Conservation (phyloP, 2,113 vertebrate genomes). For the Sinosuthora webbiana region DNA sequence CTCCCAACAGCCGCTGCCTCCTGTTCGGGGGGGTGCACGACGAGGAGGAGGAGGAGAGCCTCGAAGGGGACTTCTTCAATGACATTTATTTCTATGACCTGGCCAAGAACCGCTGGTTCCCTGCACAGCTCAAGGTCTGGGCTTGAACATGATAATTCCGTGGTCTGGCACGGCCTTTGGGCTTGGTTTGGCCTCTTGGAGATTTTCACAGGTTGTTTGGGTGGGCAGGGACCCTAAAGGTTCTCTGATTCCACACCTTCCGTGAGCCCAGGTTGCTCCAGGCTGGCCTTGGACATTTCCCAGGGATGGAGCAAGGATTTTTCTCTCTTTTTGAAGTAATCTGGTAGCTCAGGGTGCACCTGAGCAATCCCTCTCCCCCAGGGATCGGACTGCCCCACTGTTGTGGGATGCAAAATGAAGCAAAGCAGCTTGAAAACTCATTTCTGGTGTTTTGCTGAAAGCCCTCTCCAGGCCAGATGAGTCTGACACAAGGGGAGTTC, state of each 20-base stretch:
- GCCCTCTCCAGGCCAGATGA: not conserved
- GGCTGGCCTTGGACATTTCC: not conserved
- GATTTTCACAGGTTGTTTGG: not conserved
- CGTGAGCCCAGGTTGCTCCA: not conserved
- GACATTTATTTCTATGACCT: slow-evolving; percentile 88
- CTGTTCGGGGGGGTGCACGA: slow-evolving; percentile 94
- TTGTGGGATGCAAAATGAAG: not conserved
- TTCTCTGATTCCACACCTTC: not conserved
- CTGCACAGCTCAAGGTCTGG: slow-evolving; percentile 81
- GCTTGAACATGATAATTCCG: rapidly evolving
- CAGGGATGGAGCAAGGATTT: not conserved
- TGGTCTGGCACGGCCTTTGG: not conserved
- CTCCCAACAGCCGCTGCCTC: slow-evolving; percentile 79
- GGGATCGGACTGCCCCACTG: not conserved
- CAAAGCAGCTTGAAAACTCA: not conserved
- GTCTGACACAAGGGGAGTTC: not conserved
- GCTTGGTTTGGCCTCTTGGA: not conserved
- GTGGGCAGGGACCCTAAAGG: not conserved
- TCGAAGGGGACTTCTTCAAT: slow-evolving; percentile 91
- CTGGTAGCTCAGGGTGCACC: not conserved
- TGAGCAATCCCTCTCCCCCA: not conserved
- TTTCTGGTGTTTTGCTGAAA: not conserved
- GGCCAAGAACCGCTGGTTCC: slow-evolving; percentile 88
- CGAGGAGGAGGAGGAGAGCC: slow-evolving; percentile 90
- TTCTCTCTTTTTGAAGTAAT: not conserved